Conservation (phyloP, 2,797 vertebrate species). For the Cirrhinus molitorella region DNA sequence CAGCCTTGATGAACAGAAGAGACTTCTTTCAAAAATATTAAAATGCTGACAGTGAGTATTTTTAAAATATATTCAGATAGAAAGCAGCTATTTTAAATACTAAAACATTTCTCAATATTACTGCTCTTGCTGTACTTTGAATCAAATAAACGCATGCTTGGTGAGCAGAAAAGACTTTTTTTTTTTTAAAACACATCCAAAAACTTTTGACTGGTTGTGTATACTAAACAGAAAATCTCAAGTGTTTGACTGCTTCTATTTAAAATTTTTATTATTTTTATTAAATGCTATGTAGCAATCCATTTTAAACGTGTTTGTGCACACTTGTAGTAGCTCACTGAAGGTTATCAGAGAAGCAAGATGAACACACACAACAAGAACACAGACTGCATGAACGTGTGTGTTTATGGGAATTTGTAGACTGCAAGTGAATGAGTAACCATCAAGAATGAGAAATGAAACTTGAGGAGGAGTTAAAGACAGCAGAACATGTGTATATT, state of each 20-base stretch:
- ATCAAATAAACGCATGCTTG: no score
- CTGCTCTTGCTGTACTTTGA: no score
- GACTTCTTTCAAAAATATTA: no score
- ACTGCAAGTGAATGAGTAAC: conserved; percentile 15
- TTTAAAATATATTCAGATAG: no score
- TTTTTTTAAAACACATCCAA: no score
- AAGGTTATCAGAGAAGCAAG: neutral
- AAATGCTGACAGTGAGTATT: no score
- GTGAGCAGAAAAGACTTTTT: no score
- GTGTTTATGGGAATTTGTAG: conserved; percentile 2
- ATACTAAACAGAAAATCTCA: neutral
- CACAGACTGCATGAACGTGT: neutral
- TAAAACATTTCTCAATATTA: no score
- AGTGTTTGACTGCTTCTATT: neutral
- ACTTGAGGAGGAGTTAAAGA: neutral
- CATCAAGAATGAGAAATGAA: neutral
- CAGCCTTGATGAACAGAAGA: no score
- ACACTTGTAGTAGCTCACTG: no score
- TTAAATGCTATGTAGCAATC: neutral
- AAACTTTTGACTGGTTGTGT: no score
- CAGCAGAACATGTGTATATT: neutral
- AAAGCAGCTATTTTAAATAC: no score
- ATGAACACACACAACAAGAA: neutral
- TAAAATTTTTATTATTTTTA: neutral
- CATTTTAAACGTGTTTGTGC: neutral